Base-by-base conservation (phyloP, 2,113 vertebrate genomes). In the Benitochromis conjunctus region DNA sequence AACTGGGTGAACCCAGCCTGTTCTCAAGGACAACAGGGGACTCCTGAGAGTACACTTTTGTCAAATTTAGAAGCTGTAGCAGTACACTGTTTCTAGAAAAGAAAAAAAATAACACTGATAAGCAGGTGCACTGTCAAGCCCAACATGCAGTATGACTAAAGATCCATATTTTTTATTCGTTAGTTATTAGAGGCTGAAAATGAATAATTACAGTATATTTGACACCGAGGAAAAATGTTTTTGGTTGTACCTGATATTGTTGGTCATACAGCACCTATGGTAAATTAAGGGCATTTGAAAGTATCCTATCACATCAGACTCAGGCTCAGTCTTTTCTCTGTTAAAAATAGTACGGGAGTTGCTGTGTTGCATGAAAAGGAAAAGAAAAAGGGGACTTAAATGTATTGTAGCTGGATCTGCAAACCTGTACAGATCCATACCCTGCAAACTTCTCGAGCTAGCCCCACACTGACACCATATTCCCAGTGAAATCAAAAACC, bases 1-100 rank as follows among this genome's bases (percentile, higher is more conserved):
- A 94, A 94, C 91, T 91, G 88, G 92, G 81, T 82, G 43, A 94
- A 93, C 80, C 78, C 87, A 85, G 84, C 81, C 80, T 77, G 88
- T 71, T 88, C 88, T 90, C 88, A 94, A 95, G 94, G 92, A 93
- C 91, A 80, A 54, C 31, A 18, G 60, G 78, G 86, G 83, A 83
- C 74, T 82, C 43, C 34, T 18, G 56, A 86, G 38, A 43, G n/a
- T 43, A 11, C 36, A 69, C n/a, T 6, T 43, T 69, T 24, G 13
- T 69, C 38, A 24, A 14, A 43, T 69, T 6, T 43, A 69, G n/a
- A 69, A 69, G 38, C 12, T 51, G 34, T 4, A 62, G 79, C 31
- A 29, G 29, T 0, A 87, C 18, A 24, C 4, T 16, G 12, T 21
- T 56, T 56, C 19, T 51, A 62, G 58, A 36, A 62, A 36, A 0